Evolutionary conservation across 2,888 invertebrate genomes (phyloP).

Genomic region (Seladonia tumulorum): DNA sequence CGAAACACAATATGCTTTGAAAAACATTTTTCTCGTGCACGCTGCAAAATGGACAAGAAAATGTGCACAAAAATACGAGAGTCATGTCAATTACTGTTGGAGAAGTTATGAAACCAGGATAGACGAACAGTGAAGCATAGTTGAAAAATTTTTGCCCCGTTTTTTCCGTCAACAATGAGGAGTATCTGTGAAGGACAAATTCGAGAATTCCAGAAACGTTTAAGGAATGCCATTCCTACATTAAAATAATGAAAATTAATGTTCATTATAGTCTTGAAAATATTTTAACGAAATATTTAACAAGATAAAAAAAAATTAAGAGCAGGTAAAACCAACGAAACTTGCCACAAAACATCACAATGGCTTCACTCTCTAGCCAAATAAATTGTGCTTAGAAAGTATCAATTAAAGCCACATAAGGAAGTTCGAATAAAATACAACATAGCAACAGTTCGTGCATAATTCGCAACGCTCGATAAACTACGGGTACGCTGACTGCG

Average conservation of each 20-base stretch:
- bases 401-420: not conserved
- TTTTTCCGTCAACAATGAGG: not conserved
- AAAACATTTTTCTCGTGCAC: not conserved
- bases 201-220: not conserved
- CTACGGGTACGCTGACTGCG: not conserved
- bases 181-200: not conserved
- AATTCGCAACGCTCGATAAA: constrained; percentile 32
- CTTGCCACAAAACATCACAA: not conserved
- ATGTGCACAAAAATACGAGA: not conserved
- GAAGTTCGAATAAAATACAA: constrained; percentile 25
- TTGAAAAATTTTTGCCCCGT: not conserved
- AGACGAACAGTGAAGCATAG: not conserved
- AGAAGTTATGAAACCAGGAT: not conserved
- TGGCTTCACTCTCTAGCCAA: not conserved
- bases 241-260: too few species aligned
- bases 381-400: not conserved
- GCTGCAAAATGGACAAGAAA: not conserved
- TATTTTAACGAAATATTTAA: too few species aligned
- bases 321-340: too few species aligned
- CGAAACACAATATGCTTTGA: not conserved
- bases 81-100: not conserved
- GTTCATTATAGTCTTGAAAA: too few species aligned
- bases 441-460: constrained; percentile 14
- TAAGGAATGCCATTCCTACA: too few species aligned
- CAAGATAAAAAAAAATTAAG: too few species aligned